Evolutionary conservation across 2,113 vertebrate species (phyloP), one percentile per base, ranked within the genome.

Genomic region (Pavo muticus): DNA sequence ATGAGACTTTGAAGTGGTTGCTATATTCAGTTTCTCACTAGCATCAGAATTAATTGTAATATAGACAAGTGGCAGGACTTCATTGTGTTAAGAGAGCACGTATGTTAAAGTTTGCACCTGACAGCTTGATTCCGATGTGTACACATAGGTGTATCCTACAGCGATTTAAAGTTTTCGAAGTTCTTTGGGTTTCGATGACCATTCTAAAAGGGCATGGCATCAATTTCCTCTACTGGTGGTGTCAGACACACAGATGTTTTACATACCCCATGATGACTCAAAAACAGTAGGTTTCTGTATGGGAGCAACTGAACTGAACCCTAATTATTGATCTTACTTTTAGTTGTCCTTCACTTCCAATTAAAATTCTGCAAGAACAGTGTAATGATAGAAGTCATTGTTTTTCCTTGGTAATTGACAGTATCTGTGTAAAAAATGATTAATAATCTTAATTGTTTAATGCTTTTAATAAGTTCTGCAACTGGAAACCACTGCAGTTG

Each of bases 331-430:
- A 44, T 87, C 37, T 76, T 91, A 57, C 68, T 64, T 91, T 91
- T 67, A 39, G 18, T 24, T 94, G 77, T 77, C 71, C 74, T 87
- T 94, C 71, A 63, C 39, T 90, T 94, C 32, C 50, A 68, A 4
- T 88, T 84, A 50, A 70, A 88, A 85, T 72, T 91, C 63, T 87
- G 14, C 54, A 87, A 80, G 54, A 76, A 70, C 18, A 54, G 59
- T 69, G 73, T 60, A 89, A 83, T 70, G 47, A 44, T 52, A 69
- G 47, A 87, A 92, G 60, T 87, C 3, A 29, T 87, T 72, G 11
- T 93, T 93, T 88, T 91, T 83, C 39, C 37, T 77, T 29, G 29
- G 35, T 94, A 90, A 67, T 94, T 83, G 89, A 65, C 37, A 65
- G 56, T 63, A 14, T 30, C 29, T 81, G 3, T 80, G 39, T 89